Conservation (phyloP, 1,140 invertebrate species). For the Listronotus oregonensis region DNA sequence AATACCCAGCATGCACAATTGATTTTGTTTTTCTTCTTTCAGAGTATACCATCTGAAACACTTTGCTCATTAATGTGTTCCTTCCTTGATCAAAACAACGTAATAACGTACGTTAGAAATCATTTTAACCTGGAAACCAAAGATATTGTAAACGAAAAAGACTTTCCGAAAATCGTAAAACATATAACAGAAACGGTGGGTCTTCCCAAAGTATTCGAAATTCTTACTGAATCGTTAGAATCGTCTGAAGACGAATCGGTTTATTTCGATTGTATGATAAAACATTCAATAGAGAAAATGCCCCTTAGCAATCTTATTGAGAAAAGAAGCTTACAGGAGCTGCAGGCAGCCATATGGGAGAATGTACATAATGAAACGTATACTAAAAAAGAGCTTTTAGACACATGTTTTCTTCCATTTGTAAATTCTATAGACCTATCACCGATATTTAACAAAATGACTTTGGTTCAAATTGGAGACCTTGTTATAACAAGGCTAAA, state of each 20-base stretch:
- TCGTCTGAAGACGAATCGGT: constrained; percentile 19
- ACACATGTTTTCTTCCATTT: constrained; percentile 27
- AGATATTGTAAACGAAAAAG: constrained; percentile 29
- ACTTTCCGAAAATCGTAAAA: constrained; percentile 21
- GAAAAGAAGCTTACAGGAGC: constrained; percentile 20
- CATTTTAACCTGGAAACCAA: constrained; percentile 15
- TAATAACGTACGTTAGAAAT: constrained; percentile 22
- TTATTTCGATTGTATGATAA: constrained; percentile 14
- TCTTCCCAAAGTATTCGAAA: constrained; percentile 23
- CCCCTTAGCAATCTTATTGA: constrained; percentile 20
- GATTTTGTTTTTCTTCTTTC: constrained; percentile 31
- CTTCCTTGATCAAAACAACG: constrained; percentile 17
- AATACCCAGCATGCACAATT: too few species aligned
- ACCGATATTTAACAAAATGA: constrained; percentile 21
- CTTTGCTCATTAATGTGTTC: constrained; percentile 22
- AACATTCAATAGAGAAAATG: constrained; percentile 17
- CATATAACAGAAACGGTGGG: constrained; percentile 26
- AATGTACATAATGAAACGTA: constrained; percentile 18
- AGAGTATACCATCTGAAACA: constrained; percentile 32
- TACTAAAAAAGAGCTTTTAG: constrained; percentile 22
- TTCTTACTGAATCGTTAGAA: constrained; percentile 11
- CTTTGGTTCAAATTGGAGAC: constrained; percentile 24
- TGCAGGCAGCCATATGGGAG: constrained; percentile 28
- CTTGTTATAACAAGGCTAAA: constrained; percentile 25
- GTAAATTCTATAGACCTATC: constrained; percentile 26